These are phyloP conservation scores for Sarcophaga variegata DNA, from an alignment of 2,888 invertebrate species.

Conservation along the genomic window DNA sequence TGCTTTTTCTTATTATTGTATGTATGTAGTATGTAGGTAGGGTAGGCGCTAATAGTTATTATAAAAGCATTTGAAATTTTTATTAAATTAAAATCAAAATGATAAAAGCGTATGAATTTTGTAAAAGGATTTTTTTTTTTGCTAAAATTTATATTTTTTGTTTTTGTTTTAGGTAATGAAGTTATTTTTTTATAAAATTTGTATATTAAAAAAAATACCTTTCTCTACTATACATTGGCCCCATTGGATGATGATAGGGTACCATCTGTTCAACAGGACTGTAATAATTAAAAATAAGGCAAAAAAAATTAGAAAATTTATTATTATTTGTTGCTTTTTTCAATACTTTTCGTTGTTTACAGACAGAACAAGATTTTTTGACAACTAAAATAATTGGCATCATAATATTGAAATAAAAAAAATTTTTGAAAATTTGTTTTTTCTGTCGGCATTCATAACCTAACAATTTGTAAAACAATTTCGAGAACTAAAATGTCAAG, in stretches of 20 bases:
- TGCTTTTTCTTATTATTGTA: background rate
- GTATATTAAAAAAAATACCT: conserved; percentile 76
- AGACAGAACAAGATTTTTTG: conserved; percentile 11
- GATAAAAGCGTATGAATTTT: conserved; percentile 39
- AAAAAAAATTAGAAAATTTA: conserved; percentile 50
- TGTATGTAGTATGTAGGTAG: background rate
- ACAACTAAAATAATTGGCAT: no score
- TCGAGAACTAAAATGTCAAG: no score
- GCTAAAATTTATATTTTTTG: conserved; percentile 54
- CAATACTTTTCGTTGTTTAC: background rate
- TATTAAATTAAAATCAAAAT: conserved; percentile 44
- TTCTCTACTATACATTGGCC: conserved; percentile 83
- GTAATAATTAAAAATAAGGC: conserved; percentile 77
- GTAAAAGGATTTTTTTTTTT: conserved; percentile 61
- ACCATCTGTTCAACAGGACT: conserved; percentile 83
- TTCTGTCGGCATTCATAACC: no score
- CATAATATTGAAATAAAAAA: no score
- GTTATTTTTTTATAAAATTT: conserved; percentile 73
- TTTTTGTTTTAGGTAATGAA: conserved; percentile 61
- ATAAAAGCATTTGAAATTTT: conserved; percentile 35
- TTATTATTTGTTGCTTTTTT: conserved; percentile 21
- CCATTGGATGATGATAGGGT: conserved; percentile 83
- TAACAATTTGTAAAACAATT: no score
- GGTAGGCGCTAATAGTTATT: background rate
- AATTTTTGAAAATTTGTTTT: no score